phyloP scores from a whole-genome alignment of 2,888 invertebrate genomes.

The Eucera pruinosa region DNA sequence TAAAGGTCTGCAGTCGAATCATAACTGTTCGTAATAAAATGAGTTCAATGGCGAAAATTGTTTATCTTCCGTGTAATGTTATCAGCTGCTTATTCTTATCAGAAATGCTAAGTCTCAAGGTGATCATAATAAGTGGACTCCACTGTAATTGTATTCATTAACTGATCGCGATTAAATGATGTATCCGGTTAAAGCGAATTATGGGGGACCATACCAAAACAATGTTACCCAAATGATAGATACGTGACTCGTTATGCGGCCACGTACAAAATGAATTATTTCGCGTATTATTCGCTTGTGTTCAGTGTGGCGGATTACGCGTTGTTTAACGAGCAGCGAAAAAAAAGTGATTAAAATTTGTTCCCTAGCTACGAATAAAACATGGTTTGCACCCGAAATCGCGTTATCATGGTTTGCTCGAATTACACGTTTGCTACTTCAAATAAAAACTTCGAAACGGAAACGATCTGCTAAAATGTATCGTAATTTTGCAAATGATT shows the following conservation, averaged over 20 bases:
- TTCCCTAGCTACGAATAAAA: conserved; percentile 19
- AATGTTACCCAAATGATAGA: conserved; percentile 34
- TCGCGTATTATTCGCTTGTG: conserved; percentile 29
- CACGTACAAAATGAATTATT: conserved; percentile 41
- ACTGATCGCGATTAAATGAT: not conserved
- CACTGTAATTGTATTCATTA: not conserved
- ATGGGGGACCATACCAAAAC: not conserved
- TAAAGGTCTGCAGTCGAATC: too few relatives aligned
- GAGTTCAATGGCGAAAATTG: too few relatives aligned
- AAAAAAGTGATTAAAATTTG: conserved; percentile 53
- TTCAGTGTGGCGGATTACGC: conserved; percentile 8
- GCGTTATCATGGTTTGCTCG: not conserved
- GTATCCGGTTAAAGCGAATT: not conserved
- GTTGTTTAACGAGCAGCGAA: conserved; percentile 45
- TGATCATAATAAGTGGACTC: too few relatives aligned
- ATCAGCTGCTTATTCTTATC: too few relatives aligned
- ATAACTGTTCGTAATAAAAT: too few relatives aligned
- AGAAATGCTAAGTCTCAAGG: too few relatives aligned
- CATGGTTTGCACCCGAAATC: conserved; percentile 31
- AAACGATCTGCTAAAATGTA: conserved; percentile 1
- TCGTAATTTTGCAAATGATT: conserved; percentile 28
- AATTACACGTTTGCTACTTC: not conserved
- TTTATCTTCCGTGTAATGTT: too few relatives aligned
- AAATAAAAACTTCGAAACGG: conserved; percentile 20
- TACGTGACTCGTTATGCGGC: conserved; percentile 27